A percentile compares a stretch with the other conserved stretches of the same genome.
Conservation (phyloP, 2,888 invertebrate species). For the Cataglyphis cursor region DNA sequence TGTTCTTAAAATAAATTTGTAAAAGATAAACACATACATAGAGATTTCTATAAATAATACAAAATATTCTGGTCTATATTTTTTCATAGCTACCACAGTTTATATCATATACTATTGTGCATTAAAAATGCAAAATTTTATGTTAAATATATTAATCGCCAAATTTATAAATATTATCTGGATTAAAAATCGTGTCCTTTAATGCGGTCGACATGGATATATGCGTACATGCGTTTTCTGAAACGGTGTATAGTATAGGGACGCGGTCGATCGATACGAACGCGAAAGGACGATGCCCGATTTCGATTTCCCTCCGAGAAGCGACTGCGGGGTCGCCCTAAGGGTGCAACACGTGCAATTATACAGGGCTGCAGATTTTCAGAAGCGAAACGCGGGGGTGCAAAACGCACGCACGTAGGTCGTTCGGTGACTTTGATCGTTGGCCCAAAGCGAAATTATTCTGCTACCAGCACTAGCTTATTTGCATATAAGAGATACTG, state of each 20-base stretch:
- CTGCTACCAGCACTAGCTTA: constrained; percentile 5
- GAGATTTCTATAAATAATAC: not conserved
- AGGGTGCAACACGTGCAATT: constrained; percentile 53
- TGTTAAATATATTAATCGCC: not conserved
- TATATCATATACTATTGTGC: not conserved
- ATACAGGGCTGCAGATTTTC: constrained; percentile 45
- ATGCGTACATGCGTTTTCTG: constrained; percentile 31
- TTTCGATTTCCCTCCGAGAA: constrained; percentile 54
- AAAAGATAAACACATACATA: not conserved
- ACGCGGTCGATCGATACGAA: constrained; percentile 43
- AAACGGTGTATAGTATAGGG: constrained; percentile 41
- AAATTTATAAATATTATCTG: constrained; percentile 11
- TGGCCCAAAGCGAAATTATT: constrained; percentile 33
- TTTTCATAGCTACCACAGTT: not conserved
- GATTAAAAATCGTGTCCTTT: not conserved
- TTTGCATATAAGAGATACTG: constrained; percentile 11
- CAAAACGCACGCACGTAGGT: not conserved
- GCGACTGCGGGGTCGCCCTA: constrained; percentile 27
- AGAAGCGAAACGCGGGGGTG: constrained; percentile 33
- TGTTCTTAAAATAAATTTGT: not conserved
- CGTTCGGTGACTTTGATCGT: constrained; percentile 36
- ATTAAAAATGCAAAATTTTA: not conserved
- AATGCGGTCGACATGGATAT: constrained; percentile 3
- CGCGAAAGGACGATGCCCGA: constrained; percentile 54
- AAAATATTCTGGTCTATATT: not conserved